These are phyloP conservation scores for Zygaena filipendulae DNA, from an alignment of 2,888 invertebrate genomes.

Conservation along the genomic window DNA sequence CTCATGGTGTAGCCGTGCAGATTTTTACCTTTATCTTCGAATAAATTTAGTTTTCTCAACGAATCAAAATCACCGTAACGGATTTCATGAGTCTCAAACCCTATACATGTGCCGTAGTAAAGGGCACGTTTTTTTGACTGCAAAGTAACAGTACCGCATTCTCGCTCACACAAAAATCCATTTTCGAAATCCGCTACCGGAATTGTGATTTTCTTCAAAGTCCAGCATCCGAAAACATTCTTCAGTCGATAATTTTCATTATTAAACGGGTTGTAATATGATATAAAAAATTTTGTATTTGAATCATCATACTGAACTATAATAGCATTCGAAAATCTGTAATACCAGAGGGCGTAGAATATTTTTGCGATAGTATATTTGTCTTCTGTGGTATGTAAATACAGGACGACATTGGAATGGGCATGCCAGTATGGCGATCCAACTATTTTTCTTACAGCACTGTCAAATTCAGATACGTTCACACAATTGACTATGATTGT, in stretches of 20 bases:
- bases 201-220: slow-evolving; percentile 29
- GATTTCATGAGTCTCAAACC: slow-evolving; percentile 26
- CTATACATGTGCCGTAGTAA: slow-evolving; percentile 43
- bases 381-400: slow-evolving; percentile 25
- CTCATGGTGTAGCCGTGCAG: slow-evolving; percentile 35
- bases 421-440: slow-evolving; percentile 40
- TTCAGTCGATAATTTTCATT: slow-evolving; percentile 25
- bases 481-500: slow-evolving; percentile 29
- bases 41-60: slow-evolving; percentile 22
- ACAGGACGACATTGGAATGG: slow-evolving; percentile 32
- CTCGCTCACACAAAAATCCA: slow-evolving; percentile 32
- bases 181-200: slow-evolving; percentile 27
- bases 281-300: slow-evolving; percentile 21
- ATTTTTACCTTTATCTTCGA: slow-evolving; percentile 37
- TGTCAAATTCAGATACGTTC: slow-evolving; percentile 31
- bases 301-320: slow-evolving; percentile 31
- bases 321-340: slow-evolving; percentile 32
- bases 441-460: slow-evolving; percentile 27
- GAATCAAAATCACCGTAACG: slow-evolving; percentile 19
- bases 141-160: slow-evolving; percentile 35
- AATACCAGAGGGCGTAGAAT: slow-evolving; percentile 42
- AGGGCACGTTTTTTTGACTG: slow-evolving; percentile 28
- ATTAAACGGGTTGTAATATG: slow-evolving; percentile 33
- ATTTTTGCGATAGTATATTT: slow-evolving; percentile 27
- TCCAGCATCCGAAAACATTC: slow-evolving; percentile 37